phyloP scores from a whole-genome alignment of 1,140 invertebrate genomes.

The Trichogramma pretiosum region DNA sequence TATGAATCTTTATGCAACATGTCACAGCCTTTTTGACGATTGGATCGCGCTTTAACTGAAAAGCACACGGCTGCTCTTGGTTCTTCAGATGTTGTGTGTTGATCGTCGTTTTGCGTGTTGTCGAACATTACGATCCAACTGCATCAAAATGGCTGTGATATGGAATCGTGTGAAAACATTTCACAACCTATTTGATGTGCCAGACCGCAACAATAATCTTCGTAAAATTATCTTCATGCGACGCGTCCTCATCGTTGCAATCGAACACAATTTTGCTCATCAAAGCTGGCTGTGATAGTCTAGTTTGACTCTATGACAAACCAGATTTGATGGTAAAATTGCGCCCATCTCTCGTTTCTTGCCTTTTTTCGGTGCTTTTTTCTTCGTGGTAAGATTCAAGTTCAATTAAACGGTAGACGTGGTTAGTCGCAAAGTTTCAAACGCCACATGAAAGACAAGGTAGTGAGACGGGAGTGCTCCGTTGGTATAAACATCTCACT shows the following conservation, averaged over 20 bases:
- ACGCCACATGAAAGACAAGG: slow-evolving; percentile 81
- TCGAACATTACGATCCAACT: slow-evolving; percentile 41
- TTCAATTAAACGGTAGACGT: no score
- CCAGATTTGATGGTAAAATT: slow-evolving; percentile 64
- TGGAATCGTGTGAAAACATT: slow-evolving; percentile 48
- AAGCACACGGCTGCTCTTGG: not conserved
- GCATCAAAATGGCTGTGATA: slow-evolving; percentile 81
- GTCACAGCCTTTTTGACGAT: slow-evolving; percentile 76
- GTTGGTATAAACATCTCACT: slow-evolving; percentile 72
- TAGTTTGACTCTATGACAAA: slow-evolving; percentile 57
- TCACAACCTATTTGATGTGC: slow-evolving; percentile 66
- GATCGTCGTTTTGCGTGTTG: not conserved
- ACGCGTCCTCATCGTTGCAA: no score
- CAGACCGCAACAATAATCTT: slow-evolving; percentile 45
- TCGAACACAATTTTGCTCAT: slow-evolving; percentile 58
- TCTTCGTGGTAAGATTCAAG: not conserved
- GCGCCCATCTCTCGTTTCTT: slow-evolving; percentile 32
- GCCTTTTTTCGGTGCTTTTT: no score
- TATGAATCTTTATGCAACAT: slow-evolving; percentile 62
- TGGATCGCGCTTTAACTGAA: slow-evolving; percentile 38
- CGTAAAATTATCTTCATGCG: no score
- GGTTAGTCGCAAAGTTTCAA: not conserved
- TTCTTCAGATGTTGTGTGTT: slow-evolving; percentile 8
- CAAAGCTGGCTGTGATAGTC: slow-evolving; percentile 78
- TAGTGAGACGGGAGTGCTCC: slow-evolving; percentile 68